These are phyloP conservation scores for Drosophila pullipes DNA, from an alignment of 2,888 invertebrate genomes.

Conservation along the genomic window DNA sequence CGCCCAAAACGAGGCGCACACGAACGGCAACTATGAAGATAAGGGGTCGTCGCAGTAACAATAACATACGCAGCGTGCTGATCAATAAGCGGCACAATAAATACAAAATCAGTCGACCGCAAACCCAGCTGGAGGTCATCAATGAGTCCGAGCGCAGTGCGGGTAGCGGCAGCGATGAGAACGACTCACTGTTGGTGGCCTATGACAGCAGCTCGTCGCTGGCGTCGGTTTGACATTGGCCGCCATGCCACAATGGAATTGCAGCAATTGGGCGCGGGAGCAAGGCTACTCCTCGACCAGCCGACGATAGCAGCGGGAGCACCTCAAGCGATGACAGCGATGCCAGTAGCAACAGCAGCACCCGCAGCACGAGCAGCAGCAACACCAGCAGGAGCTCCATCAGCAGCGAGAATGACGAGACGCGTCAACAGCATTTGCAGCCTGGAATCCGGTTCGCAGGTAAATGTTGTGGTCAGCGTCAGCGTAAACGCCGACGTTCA, in stretches of 20 bases:
- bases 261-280: conserved; percentile 62
- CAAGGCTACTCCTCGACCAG: conserved; percentile 18
- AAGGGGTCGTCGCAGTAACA: conserved; percentile 73
- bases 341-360: conserved; percentile 17
- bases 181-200: conserved; percentile 85
- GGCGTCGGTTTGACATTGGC: conserved; percentile 86
- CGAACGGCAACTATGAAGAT: conserved; percentile 32
- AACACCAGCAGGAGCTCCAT: conserved; percentile 18
- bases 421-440: conserved; percentile 55
- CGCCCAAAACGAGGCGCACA: conserved; percentile 27
- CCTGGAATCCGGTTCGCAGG: conserved; percentile 57
- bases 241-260: conserved; percentile 80
- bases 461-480: conserved; percentile 80
- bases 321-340: conserved; percentile 23
- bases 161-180: conserved; percentile 85
- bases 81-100: conserved; percentile 83
- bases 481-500: conserved; percentile 81
- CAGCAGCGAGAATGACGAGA: conserved; percentile 30
- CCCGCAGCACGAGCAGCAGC: conserved; percentile 31
- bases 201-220: conserved; percentile 85
- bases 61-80: conserved; percentile 82
- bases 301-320: conserved; percentile 23
- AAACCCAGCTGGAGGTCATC: conserved; percentile 84
- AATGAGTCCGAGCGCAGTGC: conserved; percentile 84
- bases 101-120: conserved; percentile 83